Percentiles rank a stretch among this genome's conserved stretches.
These are phyloP conservation scores for Melanostoma scalare DNA, from an alignment of 2,888 invertebrate genomes.

Conservation along the genomic window DNA sequence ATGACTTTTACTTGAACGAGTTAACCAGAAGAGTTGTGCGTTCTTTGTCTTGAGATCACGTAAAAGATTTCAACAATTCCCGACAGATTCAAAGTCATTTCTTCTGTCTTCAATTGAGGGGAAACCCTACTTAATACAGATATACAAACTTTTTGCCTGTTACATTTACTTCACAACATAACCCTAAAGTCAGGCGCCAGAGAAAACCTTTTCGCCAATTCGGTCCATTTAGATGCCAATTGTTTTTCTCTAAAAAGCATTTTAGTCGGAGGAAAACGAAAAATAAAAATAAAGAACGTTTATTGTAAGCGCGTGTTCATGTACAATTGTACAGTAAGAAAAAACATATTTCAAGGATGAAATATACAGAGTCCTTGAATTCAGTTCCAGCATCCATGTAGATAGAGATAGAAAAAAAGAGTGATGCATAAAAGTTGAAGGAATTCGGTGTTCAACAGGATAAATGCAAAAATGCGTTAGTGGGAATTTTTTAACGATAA, in stretches of 20 bases:
- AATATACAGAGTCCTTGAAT: neutral
- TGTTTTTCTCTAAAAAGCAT: conserved; percentile 1
- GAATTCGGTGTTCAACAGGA: too few species aligned
- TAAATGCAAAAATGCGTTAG: too few species aligned
- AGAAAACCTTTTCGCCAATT: too few species aligned
- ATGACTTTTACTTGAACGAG: conserved; percentile 24
- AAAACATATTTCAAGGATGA: conserved; percentile 19
- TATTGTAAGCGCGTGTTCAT: conserved; percentile 6
- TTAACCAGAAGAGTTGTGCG: conserved; percentile 11
- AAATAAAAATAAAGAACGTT: conserved; percentile 15
- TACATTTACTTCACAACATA: too few species aligned
- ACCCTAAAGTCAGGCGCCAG: too few species aligned
- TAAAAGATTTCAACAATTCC: conserved; percentile 47
- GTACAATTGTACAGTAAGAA: neutral
- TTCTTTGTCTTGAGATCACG: conserved; percentile 43
- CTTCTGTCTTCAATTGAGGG: too few species aligned
- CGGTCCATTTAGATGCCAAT: too few species aligned
- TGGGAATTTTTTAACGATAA: too few species aligned
- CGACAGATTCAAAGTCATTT: neutral
- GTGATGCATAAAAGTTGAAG: too few species aligned
- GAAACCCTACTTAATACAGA: too few species aligned
- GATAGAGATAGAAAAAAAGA: too few species aligned
- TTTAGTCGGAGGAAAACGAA: neutral
- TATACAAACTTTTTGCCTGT: too few species aligned
- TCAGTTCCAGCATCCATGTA: neutral